Base-by-base conservation (phyloP, 2,113 vertebrate species). In the Ovibos moschatus region DNA sequence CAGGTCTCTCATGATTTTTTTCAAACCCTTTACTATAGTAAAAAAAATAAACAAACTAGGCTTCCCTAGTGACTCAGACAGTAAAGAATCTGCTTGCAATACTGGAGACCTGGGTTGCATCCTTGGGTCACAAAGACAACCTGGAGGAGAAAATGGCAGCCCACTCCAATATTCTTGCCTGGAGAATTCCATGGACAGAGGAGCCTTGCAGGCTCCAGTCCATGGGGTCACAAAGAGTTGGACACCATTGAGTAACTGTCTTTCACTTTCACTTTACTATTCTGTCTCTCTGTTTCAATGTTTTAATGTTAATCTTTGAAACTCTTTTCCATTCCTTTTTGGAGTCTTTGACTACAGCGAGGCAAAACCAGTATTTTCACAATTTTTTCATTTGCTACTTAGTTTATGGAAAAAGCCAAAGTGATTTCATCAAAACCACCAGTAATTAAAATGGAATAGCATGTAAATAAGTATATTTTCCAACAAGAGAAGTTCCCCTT, bases 271-370 rank as follows among this genome's bases (percentile, higher is more conserved):
- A 4, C 5, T 40, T 40, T 23, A 74, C 67, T 40, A 74, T 74
- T 40, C 19, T 40, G n/a, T 71, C 23, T 40, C 71, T 43, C 40
- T 76, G 23, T 43, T 76, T 27, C 36, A 43, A 7, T 15, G 36
- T 76, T 71, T 40, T 40, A 58, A 2, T 57, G 51, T 40, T 74
- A 67, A 27, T 47, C 28, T 93, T 51, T 94, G 33, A 88, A 62
- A 57, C 11, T n/a, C 23, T 71, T 60, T 74, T n/a, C 4, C 28
- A 55, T 6, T 96, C 13, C 30, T 64, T 91, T 62, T 23, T 58
- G 6, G 0, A 51, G 6, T 43, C n/a, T 53, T 94, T 6, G 19
- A 5, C 30, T 23, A 36, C 8, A 51, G 13, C 0, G 0, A 33
- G 9, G 9, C 60, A 91, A 50, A 57, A 47, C 25, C 19, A 47